Evolutionary conservation across 2,113 vertebrate species (phyloP).

Genomic region (Thermophis baileyi): DNA sequence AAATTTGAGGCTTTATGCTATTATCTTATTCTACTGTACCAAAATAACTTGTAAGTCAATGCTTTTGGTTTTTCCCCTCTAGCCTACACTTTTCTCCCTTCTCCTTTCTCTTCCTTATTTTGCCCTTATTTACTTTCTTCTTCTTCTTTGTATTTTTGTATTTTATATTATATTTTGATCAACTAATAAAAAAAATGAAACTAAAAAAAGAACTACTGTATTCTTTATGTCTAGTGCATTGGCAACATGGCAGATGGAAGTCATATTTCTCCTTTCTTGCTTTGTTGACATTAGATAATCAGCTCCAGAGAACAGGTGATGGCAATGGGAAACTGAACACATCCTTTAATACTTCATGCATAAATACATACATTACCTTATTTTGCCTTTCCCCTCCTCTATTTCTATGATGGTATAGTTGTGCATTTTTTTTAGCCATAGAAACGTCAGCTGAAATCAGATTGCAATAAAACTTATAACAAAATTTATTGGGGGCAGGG

Average conservation of each 20-base stretch:
- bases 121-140: background rate
- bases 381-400: background rate
- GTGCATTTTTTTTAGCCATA: background rate
- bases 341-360: background rate
- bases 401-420: background rate
- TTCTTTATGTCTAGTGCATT: background rate
- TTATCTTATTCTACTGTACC: background rate
- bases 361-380: background rate
- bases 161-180: background rate
- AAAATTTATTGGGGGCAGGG: background rate
- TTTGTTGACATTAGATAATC: background rate
- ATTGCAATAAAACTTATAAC: background rate
- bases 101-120: background rate
- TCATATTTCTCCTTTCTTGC: background rate
- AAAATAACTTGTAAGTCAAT: background rate
- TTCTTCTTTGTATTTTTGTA: background rate
- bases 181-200: background rate
- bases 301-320: background rate
- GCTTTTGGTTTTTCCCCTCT: background rate
- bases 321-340: background rate
- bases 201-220: background rate
- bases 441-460: background rate
- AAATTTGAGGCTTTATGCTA: background rate
- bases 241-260: background rate
- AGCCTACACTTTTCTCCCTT: background rate